Evolutionary conservation across 1,140 invertebrate genomes (phyloP).

Genomic region (Dreissena rostriformis): DNA sequence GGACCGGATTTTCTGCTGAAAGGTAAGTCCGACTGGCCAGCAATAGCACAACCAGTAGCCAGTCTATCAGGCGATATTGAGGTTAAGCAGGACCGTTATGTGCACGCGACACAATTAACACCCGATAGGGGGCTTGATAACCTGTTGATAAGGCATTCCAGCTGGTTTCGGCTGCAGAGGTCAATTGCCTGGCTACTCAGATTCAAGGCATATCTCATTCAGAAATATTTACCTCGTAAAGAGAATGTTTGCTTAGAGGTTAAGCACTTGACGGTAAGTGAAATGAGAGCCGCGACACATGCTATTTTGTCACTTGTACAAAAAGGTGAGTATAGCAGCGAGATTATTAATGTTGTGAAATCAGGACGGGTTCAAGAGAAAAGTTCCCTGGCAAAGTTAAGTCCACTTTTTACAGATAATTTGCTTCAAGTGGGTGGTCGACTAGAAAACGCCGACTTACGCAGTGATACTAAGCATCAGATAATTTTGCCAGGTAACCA

Average conservation of each 20-base stretch:
- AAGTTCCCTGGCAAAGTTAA: conserved; percentile 24
- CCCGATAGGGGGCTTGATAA: neutral
- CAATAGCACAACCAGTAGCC: too few species aligned
- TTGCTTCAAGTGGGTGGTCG: conserved; percentile 52
- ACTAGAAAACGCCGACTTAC: conserved; percentile 44
- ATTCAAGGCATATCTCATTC: conserved; percentile 6
- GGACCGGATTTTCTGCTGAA: conserved; percentile 11
- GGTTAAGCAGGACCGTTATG: too few species aligned
- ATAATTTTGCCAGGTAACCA: too few species aligned
- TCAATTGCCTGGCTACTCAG: conserved; percentile 8
- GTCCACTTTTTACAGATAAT: conserved; percentile 37
- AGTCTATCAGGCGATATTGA: too few species aligned
- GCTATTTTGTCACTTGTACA: conserved; percentile 8
- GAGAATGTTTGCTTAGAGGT: neutral
- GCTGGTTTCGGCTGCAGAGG: conserved; percentile 6
- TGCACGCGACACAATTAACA: too few species aligned
- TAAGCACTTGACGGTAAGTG: neutral
- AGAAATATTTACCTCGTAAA: neutral
- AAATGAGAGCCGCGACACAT: neutral
- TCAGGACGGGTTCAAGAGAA: conserved; percentile 1
- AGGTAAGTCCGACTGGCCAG: neutral
- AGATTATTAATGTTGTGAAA: conserved; percentile 15
- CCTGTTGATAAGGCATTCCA: conserved; percentile 13
- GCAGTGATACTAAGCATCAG: too few species aligned
- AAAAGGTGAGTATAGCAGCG: neutral